Percentiles rank a stretch among this genome's conserved stretches.
phyloP scores from a whole-genome alignment of 2,113 vertebrate species.

The Anolis sagrei region DNA sequence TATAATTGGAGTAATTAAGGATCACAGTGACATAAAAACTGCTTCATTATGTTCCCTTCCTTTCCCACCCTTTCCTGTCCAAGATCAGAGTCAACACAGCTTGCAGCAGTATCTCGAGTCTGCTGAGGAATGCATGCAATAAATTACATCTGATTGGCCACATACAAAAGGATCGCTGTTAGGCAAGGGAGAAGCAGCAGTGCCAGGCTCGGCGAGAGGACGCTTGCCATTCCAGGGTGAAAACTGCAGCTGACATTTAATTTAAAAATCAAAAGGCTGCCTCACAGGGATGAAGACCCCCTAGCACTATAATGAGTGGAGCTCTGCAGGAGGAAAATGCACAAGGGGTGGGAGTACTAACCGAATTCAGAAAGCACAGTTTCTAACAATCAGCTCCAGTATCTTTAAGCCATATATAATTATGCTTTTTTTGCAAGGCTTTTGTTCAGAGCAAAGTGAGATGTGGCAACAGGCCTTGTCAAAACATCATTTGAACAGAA shows the following conservation, averaged over 20 bases:
- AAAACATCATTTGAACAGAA: slow-evolving; percentile 66
- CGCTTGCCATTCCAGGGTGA: slow-evolving; percentile 73
- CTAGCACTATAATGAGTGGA: slow-evolving; percentile 69
- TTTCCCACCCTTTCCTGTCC: slow-evolving; percentile 60
- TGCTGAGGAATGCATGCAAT: slow-evolving; percentile 77
- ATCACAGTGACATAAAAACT: slow-evolving; percentile 42
- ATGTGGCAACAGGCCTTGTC: slow-evolving; percentile 75
- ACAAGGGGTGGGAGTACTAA: slow-evolving; percentile 67
- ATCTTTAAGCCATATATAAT: slow-evolving; percentile 77
- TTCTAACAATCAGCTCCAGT: slow-evolving; percentile 77
- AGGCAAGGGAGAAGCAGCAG: slow-evolving; percentile 58
- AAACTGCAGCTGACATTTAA: slow-evolving; percentile 82
- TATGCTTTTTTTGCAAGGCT: slow-evolving; percentile 74
- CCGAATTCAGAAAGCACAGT: slow-evolving; percentile 69
- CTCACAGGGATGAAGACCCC: slow-evolving; percentile 64
- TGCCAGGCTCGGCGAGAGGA: slow-evolving; percentile 72
- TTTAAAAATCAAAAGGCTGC: slow-evolving; percentile 84
- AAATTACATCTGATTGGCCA: slow-evolving; percentile 81
- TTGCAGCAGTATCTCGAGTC: slow-evolving; percentile 67
- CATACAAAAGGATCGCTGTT: slow-evolving; percentile 81
- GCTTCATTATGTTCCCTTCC: slow-evolving; percentile 54
- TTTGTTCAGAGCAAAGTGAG: slow-evolving; percentile 75
- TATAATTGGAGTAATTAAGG: slow-evolving; percentile 72
- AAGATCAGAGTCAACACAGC: slow-evolving; percentile 73
- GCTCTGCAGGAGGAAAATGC: slow-evolving; percentile 73